A percentile compares a stretch with the other conserved stretches of the same genome.
These are phyloP conservation scores for Plestiodon gilberti DNA, from an alignment of 2,113 vertebrate species.

Conservation along the genomic window DNA sequence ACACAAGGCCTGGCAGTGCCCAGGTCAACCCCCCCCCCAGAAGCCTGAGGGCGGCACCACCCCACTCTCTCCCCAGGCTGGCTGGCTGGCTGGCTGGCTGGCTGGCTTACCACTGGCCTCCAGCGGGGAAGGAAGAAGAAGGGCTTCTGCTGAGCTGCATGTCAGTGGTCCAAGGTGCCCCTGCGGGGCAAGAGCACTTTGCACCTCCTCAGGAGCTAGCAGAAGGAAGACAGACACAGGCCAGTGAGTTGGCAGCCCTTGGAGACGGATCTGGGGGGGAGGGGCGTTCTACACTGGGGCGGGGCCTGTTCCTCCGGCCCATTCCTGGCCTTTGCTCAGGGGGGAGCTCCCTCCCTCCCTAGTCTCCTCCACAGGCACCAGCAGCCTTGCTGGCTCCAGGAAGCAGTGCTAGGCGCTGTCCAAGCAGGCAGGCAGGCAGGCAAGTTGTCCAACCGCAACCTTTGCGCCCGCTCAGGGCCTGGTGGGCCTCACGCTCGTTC, in stretches of 20 bases:
- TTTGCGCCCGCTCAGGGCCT: neutral
- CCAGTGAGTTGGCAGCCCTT: neutral
- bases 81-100: too few relatives aligned
- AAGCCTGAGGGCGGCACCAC: neutral
- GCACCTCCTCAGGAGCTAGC: neutral
- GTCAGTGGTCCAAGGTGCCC: rapidly evolving
- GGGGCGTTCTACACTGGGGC: too few relatives aligned
- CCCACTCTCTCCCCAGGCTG: neutral
- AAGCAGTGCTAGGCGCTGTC: neutral
- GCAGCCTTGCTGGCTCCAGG: too few relatives aligned
- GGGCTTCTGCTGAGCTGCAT: rapidly evolving
- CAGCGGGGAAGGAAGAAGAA: neutral
- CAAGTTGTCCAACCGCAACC: too few relatives aligned
- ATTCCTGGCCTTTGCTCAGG: too few relatives aligned
- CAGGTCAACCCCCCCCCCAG: too few relatives aligned
- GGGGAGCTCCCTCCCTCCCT: too few relatives aligned
- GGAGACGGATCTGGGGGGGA: too few relatives aligned
- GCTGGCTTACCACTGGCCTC: neutral
- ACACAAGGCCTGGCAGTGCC: too few relatives aligned
- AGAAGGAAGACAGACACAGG: rapidly evolving
- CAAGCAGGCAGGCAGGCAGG: neutral
- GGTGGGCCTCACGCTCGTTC: too few relatives aligned
- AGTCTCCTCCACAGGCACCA: slow-evolving; percentile 32
- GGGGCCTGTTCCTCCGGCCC: too few relatives aligned
- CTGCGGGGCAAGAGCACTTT: rapidly evolving